Percentiles rank a stretch among this genome's conserved stretches.
These are phyloP conservation scores for Microcebus lehilahytsara DNA, from an alignment of 2,113 vertebrate species.

Conservation along the genomic window DNA sequence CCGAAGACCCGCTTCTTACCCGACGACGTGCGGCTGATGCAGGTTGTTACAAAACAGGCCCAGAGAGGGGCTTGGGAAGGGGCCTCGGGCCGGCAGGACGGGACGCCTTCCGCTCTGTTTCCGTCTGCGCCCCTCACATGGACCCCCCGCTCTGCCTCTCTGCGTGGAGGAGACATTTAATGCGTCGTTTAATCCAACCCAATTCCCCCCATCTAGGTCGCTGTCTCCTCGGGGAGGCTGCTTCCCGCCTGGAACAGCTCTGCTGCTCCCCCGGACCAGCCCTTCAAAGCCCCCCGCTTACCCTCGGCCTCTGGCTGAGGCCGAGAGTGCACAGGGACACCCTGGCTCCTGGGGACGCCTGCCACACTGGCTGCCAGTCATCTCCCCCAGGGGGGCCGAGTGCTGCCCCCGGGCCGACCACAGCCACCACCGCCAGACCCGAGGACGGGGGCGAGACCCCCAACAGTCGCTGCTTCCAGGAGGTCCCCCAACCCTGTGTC, in stretches of 20 bases:
- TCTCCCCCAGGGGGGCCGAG: neutral
- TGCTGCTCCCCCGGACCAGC: neutral
- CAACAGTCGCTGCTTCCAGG: accelerated
- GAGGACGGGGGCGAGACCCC: accelerated
- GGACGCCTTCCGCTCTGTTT: neutral
- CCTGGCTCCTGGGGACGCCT: neutral
- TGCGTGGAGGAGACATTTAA: neutral
- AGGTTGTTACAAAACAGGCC: too few relatives aligned
- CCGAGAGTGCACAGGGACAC: too few relatives aligned
- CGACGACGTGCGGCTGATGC: too few relatives aligned
- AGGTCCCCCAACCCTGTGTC: accelerated
- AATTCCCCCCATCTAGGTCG: conserved; percentile 5
- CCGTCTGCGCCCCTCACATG: neutral
- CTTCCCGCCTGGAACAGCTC: neutral
- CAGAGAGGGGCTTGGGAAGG: accelerated
- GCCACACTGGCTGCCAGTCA: accelerated
- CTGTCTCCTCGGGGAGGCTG: neutral
- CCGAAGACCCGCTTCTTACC: neutral
- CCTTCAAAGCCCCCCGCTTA: neutral
- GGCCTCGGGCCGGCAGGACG: neutral
- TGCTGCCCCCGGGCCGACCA: too few relatives aligned
- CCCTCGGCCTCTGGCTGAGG: accelerated
- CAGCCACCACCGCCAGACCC: accelerated
- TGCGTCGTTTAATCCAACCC: neutral
- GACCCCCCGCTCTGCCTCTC: neutral